These are phyloP conservation scores for Auanema sp. DNA, from an alignment of 2,888 invertebrate species.

Conservation along the genomic window DNA sequence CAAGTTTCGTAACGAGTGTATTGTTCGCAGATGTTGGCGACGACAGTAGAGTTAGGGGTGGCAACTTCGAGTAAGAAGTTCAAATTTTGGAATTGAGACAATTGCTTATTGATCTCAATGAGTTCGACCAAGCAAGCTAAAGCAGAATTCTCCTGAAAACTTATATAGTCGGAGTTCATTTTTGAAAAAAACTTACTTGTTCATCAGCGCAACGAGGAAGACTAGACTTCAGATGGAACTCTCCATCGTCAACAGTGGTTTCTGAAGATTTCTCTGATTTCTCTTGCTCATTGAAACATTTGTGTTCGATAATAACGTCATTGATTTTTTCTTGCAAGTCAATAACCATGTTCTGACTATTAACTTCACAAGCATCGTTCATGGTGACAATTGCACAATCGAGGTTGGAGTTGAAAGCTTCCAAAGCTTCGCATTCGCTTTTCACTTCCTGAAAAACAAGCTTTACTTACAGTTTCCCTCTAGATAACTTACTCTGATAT, in stretches of 20 bases:
- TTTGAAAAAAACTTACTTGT: conserved; percentile 22
- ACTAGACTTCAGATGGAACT: conserved; percentile 39
- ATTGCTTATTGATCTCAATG: conserved; percentile 59
- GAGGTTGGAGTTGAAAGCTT: conserved; percentile 54
- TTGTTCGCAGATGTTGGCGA: conserved; percentile 53
- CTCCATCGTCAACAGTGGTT: conserved; percentile 19
- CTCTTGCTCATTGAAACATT: conserved; percentile 41
- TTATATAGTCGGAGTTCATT: background rate
- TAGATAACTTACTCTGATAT: conserved; percentile 23
- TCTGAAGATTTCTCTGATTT: conserved; percentile 18
- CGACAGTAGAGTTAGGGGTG: conserved; percentile 50
- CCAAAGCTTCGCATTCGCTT: conserved; percentile 47
- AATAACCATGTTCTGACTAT: conserved; percentile 57
- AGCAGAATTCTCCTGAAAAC: conserved; percentile 55
- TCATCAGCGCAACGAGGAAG: conserved; percentile 45
- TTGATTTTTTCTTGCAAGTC: conserved; percentile 38
- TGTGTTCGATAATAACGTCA: conserved; percentile 39
- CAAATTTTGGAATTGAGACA: conserved; percentile 49
- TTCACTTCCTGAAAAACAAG: conserved; percentile 24
- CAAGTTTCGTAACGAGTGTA: conserved; percentile 51
- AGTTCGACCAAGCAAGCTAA: conserved; percentile 59
- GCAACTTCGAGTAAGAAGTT: conserved; percentile 58
- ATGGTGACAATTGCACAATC: conserved; percentile 56
- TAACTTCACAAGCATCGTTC: conserved; percentile 58
- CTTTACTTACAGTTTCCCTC: background rate